Percentiles rank a stretch among this genome's conserved stretches.
These are phyloP conservation scores for Anodontia alba DNA, from an alignment of 2,888 invertebrate genomes.

Conservation along the genomic window DNA sequence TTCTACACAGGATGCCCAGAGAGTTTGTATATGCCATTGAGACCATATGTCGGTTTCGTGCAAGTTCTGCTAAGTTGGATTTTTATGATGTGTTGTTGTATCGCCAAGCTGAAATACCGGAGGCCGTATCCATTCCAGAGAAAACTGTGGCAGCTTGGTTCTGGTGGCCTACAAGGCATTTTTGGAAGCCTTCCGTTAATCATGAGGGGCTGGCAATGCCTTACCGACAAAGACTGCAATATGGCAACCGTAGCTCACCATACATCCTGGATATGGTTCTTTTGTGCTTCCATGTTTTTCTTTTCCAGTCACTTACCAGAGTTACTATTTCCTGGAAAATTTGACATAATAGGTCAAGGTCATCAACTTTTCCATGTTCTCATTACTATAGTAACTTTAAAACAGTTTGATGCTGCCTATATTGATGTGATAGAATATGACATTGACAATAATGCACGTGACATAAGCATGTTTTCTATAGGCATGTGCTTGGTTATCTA, in stretches of 20 bases:
- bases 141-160: conserved; percentile 66
- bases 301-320: conserved; percentile 73
- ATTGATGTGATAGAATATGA: conserved; percentile 35
- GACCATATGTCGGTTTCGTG: not conserved
- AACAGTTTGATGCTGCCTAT: conserved; percentile 52
- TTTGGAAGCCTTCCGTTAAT: conserved; percentile 54
- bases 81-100: conserved; percentile 60
- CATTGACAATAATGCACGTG: not conserved
- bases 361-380: conserved; percentile 76
- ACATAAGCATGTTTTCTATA: not conserved
- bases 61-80: conserved; percentile 63
- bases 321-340: conserved; percentile 64
- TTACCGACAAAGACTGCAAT: conserved; percentile 39
- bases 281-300: conserved; percentile 65
- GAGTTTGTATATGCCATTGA: conserved; percentile 37
- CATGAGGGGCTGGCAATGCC: conserved; percentile 60
- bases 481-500: not conserved
- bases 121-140: conserved; percentile 65
- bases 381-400: conserved; percentile 31
- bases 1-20: conserved; percentile 65
- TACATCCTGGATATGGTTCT: conserved; percentile 47
- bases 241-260: conserved; percentile 66
- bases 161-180: conserved; percentile 50
- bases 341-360: conserved; percentile 71
- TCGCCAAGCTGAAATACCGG: conserved; percentile 65